A percentile compares a stretch with the other conserved stretches of the same genome.
Evolutionary conservation across 1,140 invertebrate genomes (phyloP).

Genomic region (Heliconius hewitsoni): DNA sequence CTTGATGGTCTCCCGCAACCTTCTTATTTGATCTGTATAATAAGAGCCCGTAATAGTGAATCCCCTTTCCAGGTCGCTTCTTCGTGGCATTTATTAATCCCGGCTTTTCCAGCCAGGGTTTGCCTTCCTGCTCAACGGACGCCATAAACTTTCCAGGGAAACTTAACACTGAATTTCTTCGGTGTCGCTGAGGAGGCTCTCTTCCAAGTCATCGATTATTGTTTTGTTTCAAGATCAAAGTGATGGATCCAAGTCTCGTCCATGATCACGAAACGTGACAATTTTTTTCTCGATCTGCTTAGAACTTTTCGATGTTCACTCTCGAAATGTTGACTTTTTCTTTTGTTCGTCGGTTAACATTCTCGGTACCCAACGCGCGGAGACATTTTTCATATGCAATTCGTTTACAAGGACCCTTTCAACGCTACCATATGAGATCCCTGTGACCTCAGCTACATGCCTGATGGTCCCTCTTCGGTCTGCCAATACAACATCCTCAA

Average conservation of each 20-base stretch:
- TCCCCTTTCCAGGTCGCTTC: too few species aligned
- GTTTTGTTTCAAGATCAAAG: conserved; percentile 32
- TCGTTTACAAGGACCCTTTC: too few species aligned
- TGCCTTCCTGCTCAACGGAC: background rate
- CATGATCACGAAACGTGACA: conserved; percentile 27
- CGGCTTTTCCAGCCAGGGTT: too few species aligned
- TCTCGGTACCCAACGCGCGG: conserved; percentile 34
- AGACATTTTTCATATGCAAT: too few species aligned
- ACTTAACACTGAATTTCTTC: conserved; percentile 35
- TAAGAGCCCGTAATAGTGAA: too few species aligned
- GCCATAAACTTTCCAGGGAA: conserved; percentile 30
- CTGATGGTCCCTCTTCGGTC: too few species aligned
- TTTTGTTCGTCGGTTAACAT: conserved; percentile 37
- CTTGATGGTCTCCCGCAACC: too few species aligned
- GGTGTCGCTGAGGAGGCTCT: conserved; percentile 16
- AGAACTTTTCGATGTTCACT: conserved; percentile 35
- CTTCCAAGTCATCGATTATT: conserved; percentile 29
- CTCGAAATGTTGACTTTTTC: conserved; percentile 30
- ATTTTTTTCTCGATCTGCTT: conserved; percentile 16
- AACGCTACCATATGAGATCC: too few species aligned
- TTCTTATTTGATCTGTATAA: too few species aligned
- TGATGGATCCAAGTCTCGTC: background rate
- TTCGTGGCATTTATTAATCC: too few species aligned
- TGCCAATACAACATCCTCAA: too few species aligned
- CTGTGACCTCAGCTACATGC: too few species aligned